Conservation (phyloP, 2,888 invertebrate genomes). For the Hololepta plana region DNA sequence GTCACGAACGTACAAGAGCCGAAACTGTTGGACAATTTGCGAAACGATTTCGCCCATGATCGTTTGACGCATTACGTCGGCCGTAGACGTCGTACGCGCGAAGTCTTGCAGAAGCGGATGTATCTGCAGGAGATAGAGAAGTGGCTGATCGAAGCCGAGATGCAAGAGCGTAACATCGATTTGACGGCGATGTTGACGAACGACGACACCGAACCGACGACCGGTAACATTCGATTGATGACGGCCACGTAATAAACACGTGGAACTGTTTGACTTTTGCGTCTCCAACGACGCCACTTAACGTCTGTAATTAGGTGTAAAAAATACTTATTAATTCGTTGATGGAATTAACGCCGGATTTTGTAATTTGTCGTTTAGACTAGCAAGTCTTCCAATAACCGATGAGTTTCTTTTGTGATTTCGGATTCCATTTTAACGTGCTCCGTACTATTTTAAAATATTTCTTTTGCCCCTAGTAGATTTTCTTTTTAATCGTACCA, state of each 20-base stretch:
- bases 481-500: too few relatives aligned
- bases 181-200: not conserved
- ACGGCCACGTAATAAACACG: not conserved
- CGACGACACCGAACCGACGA: not conserved
- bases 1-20: slow-evolving; percentile 34
- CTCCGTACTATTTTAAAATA: too few relatives aligned
- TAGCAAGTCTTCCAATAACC: too few relatives aligned
- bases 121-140: slow-evolving; percentile 54
- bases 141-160: slow-evolving; percentile 53
- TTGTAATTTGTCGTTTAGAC: too few relatives aligned
- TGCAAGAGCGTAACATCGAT: too few relatives aligned
- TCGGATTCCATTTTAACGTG: too few relatives aligned
- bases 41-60: slow-evolving; percentile 30
- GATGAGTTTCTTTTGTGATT: too few relatives aligned
- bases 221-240: not conserved
- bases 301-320: too few relatives aligned
- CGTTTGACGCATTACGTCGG: slow-evolving; percentile 51
- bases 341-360: too few relatives aligned
- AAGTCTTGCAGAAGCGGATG: slow-evolving; percentile 60
- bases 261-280: not conserved
- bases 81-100: slow-evolving; percentile 53
- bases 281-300: not conserved
- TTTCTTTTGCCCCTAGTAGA: too few relatives aligned
- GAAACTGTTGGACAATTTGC: slow-evolving; percentile 30
- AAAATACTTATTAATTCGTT: too few relatives aligned